Conservation (phyloP, 2,888 invertebrate species). For the Ryuthela nishihirai region DNA sequence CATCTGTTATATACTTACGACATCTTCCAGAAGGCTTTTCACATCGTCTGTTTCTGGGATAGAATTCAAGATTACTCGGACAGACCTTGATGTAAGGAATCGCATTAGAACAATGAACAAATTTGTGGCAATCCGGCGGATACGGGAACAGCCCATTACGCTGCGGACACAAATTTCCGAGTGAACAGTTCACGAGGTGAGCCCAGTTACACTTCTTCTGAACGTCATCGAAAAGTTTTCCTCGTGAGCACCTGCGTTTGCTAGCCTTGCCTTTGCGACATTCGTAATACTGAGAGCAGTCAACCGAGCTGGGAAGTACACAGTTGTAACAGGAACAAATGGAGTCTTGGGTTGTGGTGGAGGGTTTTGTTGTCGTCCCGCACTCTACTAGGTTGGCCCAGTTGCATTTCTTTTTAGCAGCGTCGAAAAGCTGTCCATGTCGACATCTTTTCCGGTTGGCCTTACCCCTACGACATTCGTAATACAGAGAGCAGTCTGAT, state of each 20-base stretch:
- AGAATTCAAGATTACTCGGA: conserved; percentile 12
- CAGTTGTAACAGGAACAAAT: conserved; percentile 31
- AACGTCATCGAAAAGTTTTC: conserved; percentile 26
- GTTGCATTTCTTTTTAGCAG: too few species aligned
- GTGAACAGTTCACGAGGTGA: conserved; percentile 19
- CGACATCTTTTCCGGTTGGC: too few species aligned
- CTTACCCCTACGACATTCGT: too few species aligned
- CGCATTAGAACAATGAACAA: conserved; percentile 25
- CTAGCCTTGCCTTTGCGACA: conserved; percentile 26
- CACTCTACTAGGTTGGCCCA: too few species aligned
- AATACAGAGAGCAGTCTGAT: too few species aligned
- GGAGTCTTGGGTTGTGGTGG: too few species aligned
- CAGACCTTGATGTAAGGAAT: conserved; percentile 19
- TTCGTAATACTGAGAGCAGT: conserved; percentile 31
- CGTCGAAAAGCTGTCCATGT: too few species aligned
- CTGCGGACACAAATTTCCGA: conserved; percentile 12
- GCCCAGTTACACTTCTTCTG: conserved; percentile 19
- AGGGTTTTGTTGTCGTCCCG: too few species aligned
- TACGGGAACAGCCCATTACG: conserved; percentile 19
- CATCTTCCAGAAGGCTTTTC: conserved; percentile 13
- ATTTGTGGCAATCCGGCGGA: conserved; percentile 25
- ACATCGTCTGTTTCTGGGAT: conserved; percentile 8
- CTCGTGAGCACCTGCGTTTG: conserved; percentile 15
- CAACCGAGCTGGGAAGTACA: conserved; percentile 11
- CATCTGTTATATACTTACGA: too few species aligned